Percentiles rank a stretch among this genome's conserved stretches.
phyloP scores from a whole-genome alignment of 2,113 vertebrate species.

The Aphelocoma coerulescens region DNA sequence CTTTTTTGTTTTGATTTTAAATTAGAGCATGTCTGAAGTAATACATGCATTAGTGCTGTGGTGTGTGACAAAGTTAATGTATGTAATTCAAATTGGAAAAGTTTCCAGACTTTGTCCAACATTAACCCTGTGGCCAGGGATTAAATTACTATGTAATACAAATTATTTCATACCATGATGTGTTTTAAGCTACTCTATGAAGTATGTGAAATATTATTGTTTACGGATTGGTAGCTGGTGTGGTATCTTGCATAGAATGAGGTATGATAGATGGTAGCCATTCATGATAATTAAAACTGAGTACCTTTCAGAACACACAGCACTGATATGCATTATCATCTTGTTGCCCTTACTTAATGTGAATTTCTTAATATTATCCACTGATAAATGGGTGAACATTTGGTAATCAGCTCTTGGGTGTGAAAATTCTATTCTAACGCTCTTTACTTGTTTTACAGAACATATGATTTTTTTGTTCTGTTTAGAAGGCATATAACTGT shows the following conservation, averaged over 20 bases:
- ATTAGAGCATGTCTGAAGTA: conserved; percentile 75
- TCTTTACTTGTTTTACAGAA: conserved; percentile 1
- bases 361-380: conserved; percentile 1
- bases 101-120: conserved; percentile 79
- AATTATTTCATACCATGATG: conserved; percentile 71
- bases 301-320: conserved; percentile 38
- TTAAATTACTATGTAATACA: conserved; percentile 83
- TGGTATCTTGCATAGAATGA: conserved; percentile 56
- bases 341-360: conserved; percentile 3
- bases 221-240: conserved; percentile 61
- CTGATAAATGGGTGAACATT: conserved; percentile 23
- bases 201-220: conserved; percentile 69
- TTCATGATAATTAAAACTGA: conserved; percentile 37
- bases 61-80: conserved; percentile 76
- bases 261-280: conserved; percentile 47
- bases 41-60: conserved; percentile 78
- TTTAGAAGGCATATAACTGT: not conserved
- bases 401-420: not conserved
- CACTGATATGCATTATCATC: not conserved
- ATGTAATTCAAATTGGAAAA: conserved; percentile 83
- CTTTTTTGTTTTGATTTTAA: conserved; percentile 67
- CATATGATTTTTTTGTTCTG: not conserved
- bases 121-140: conserved; percentile 72
- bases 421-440: conserved; percentile 16
- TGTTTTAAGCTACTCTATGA: conserved; percentile 78